Percentiles rank a stretch among this genome's conserved stretches.
These are phyloP conservation scores for Leptestheria dahalacensis DNA, from an alignment of 1,140 invertebrate genomes.

Conservation along the genomic window DNA sequence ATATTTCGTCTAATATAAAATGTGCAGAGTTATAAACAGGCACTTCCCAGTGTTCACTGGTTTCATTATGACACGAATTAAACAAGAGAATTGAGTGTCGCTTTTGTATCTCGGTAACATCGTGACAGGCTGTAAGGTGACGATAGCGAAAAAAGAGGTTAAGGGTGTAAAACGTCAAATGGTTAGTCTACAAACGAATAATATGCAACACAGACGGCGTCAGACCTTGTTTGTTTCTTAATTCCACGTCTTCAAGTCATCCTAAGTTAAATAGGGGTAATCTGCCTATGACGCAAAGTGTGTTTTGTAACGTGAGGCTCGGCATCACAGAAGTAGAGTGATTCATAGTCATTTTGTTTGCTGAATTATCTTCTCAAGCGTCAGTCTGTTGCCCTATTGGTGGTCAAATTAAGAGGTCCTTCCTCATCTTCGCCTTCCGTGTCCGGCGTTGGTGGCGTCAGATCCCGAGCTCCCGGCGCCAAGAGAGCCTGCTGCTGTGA, in stretches of 20 bases:
- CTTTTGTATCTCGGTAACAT: background rate
- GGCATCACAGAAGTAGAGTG: background rate
- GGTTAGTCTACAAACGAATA: no score
- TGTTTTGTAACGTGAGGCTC: background rate
- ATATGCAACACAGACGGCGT: background rate
- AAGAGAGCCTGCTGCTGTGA: background rate
- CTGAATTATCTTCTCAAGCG: no score
- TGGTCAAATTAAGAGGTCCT: slow-evolving; percentile 7
- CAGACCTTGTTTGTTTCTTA: no score
- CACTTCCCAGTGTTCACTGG: background rate
- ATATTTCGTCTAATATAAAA: no score
- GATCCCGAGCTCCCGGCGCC: background rate
- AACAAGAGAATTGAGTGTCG: background rate
- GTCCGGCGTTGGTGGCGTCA: background rate
- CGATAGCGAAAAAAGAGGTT: no score
- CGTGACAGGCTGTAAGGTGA: background rate
- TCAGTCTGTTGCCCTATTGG: slow-evolving; percentile 1
- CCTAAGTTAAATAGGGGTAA: no score
- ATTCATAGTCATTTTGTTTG: no score
- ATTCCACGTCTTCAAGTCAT: no score
- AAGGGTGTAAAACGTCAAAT: no score
- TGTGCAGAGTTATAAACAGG: no score
- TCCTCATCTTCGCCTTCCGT: slow-evolving; percentile 3
- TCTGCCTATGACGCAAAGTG: no score
- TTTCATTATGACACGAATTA: background rate